These are phyloP conservation scores for Cantharis lateralis DNA, from an alignment of 2,888 invertebrate species.

Conservation along the genomic window DNA sequence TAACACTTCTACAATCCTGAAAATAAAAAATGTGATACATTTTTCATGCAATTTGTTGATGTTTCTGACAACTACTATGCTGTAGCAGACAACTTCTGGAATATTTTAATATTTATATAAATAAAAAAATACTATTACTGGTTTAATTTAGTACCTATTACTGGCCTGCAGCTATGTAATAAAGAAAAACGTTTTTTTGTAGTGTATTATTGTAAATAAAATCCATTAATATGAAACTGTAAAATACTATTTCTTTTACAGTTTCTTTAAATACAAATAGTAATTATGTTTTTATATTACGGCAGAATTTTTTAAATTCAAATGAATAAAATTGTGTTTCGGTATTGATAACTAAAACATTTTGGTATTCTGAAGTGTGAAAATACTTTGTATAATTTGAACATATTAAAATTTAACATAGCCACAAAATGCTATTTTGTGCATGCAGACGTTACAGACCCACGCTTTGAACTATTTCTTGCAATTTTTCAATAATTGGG, in stretches of 20 bases:
- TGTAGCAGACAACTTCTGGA: not conserved
- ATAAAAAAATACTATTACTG: not conserved
- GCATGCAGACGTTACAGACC: too few relatives aligned
- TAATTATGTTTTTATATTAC: too few relatives aligned
- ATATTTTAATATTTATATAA: not conserved
- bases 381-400: too few relatives aligned
- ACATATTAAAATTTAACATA: too few relatives aligned
- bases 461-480: too few relatives aligned
- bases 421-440: too few relatives aligned
- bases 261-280: too few relatives aligned
- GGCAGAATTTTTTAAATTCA: too few relatives aligned
- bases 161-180: not conserved
- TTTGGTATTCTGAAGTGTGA: too few relatives aligned
- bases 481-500: too few relatives aligned
- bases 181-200: not conserved
- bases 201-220: not conserved
- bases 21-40: not conserved
- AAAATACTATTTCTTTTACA: not conserved
- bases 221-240: not conserved
- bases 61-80: not conserved
- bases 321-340: too few relatives aligned
- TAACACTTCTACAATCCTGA: not conserved
- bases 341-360: too few relatives aligned
- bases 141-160: not conserved
- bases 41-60: not conserved